Base-by-base conservation (phyloP, 2,888 invertebrate species). In the Andrena trimmerana region DNA sequence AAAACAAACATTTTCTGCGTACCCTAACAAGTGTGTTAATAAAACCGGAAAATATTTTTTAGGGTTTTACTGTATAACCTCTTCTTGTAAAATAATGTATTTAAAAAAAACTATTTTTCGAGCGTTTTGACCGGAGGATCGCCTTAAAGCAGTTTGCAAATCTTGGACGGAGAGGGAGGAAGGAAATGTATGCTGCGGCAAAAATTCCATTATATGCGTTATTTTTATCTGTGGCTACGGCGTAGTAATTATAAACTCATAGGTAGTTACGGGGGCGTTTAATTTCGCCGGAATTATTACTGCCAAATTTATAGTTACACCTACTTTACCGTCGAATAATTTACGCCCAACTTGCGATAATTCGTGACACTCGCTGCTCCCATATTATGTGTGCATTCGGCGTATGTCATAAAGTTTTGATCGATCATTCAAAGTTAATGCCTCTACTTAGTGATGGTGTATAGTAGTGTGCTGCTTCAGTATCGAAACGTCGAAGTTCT, bases 311-410 rank as follows among this genome's bases (percentile, higher is more conserved):
- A 52, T 66, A 48, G 31, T 50, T 24, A 24, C 33, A 5, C 31
- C 57, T 27, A 33, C 36, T 54, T 31, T 24, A 13, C 36, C 0
- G 20, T 13, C 24, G 10, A 31, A 74, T 36, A 59, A 68, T 68
- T 59, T 36, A 65, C 65, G 16, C 8, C 10, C 20, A 74, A 20
- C 67, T 67, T 48, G 13, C 6, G 33, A 69, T 69, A 69, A 74
- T 33, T 29, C 7, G 16, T 8, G 24, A 50, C 24, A 27, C 20
- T 7, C 42, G 13, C 48, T 59, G 42, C 36, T 36, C 36, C 42
- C 13, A 2, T 63, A 63, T 50, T 4, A 13, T 16, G 33, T 71
- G 63, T 71, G 13, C 31, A 50, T 50, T 31, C 16, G 13, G 36
- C 36, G 52, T 13, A 52, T n/a, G 6, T 3, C 8, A 24, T 33